Conservation (phyloP, 2,888 invertebrate genomes). For the Melipona beecheii region DNA sequence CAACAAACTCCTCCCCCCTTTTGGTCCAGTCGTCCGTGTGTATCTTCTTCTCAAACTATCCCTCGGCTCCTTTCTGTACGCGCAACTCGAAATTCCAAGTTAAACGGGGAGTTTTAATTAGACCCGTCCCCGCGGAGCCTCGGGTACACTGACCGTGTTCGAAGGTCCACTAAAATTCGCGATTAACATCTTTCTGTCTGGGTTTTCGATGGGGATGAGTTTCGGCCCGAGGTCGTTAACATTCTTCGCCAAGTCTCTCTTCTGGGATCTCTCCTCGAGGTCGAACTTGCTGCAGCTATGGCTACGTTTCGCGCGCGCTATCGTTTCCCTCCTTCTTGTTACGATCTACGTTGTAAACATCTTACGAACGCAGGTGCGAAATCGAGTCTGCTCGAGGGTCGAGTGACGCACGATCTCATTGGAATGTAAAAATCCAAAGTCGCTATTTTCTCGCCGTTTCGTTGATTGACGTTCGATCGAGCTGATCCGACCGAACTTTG, state of each 20-base stretch:
- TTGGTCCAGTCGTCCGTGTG: background rate
- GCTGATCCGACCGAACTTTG: too few relatives aligned
- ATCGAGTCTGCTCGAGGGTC: too few relatives aligned
- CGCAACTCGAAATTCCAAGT: background rate
- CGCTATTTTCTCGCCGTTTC: too few relatives aligned
- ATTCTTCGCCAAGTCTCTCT: constrained; percentile 25
- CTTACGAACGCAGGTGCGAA: too few relatives aligned
- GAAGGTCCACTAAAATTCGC: constrained; percentile 5
- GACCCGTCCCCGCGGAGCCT: background rate
- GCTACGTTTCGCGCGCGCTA: background rate
- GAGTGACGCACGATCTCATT: too few relatives aligned
- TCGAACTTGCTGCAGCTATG: background rate
- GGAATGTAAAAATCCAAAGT: too few relatives aligned
- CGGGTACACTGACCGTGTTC: background rate
- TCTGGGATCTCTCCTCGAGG: background rate
- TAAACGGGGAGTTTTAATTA: constrained; percentile 29
- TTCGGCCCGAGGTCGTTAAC: constrained; percentile 37
- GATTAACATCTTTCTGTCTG: constrained; percentile 24
- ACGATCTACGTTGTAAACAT: constrained; percentile 25
- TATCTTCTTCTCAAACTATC: constrained; percentile 19
- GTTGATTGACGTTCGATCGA: too few relatives aligned
- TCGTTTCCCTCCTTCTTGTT: background rate
- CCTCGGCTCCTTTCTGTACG: background rate
- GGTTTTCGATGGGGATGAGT: constrained; percentile 4
- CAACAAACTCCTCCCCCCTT: background rate